Evolutionary conservation across 2,888 invertebrate genomes (phyloP), one percentile per base, ranked within the genome.

Genomic region (Idaea aversata): DNA sequence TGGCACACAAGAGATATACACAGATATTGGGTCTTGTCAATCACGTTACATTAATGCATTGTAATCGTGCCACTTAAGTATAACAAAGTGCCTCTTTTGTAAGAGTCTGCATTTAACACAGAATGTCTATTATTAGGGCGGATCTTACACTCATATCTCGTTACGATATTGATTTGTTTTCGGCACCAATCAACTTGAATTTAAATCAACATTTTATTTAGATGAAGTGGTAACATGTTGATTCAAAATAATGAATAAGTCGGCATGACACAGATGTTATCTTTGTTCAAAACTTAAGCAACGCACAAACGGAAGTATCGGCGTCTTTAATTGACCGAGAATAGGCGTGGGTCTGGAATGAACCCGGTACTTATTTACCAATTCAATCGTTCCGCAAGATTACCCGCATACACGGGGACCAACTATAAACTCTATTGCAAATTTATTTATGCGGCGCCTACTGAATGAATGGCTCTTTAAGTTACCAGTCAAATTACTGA

Each of bases 391-490:
- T 86, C 83, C 79, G 82, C 85, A 78, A 83, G 81, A 83, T 84
- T 85, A 78, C 75, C 72, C 76, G 74, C 77, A 80, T 77, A 80
- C 79, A 78, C 75, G 77, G 75, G 72, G 72, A 70, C 73, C 67
- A 66, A 68, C 75, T 76, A 75, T 75, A 73, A 77, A 76, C 78
- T 73, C 77, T 76, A 77, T 80, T 81, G 83, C 82, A 69, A 83
- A 86, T 84, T 47, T 83, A 84, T 84, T 85, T 83, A 86, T 86
- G 79, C 79, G 83, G 80, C 84, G 82, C 80, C 82, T 74, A 72
- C 73, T 78, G 74, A 83, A 77, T 81, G 76, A 79, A 81, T 80
- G 73, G 74, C 79, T 81, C 75, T 75, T 80, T 74, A 78, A 72
- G 76, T 77, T 79, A 77, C 73, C 74, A 75, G 71, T 78, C 75